Evolutionary conservation across 2,113 vertebrate species (phyloP).

Genomic region (Pluvialis apricaria): DNA sequence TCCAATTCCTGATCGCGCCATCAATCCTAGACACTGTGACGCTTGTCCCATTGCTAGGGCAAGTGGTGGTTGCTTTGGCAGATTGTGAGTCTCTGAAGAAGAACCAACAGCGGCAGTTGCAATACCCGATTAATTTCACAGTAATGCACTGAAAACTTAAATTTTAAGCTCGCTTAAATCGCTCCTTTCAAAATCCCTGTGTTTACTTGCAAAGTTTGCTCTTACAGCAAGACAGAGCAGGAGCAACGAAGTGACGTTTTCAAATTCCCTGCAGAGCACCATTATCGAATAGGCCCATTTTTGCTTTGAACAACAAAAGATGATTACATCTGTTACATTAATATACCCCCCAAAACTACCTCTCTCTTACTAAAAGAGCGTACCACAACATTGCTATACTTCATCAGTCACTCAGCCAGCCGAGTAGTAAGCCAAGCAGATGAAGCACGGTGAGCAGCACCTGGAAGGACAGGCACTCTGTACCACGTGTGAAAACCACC

Average conservation of each 20-base stretch:
- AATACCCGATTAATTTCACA: accelerated
- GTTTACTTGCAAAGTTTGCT: neutral
- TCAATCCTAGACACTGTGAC: conserved; percentile 94
- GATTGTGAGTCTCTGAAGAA: conserved; percentile 92
- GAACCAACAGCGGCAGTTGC: neutral
- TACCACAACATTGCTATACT: accelerated
- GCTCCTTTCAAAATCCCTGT: neutral
- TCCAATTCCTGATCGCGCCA: conserved; percentile 94
- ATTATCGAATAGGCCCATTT: accelerated
- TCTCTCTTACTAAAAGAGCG: accelerated
- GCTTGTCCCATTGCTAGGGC: conserved; percentile 95
- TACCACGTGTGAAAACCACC: neutral
- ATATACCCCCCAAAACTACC: accelerated
- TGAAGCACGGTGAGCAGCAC: accelerated
- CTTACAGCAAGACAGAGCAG: neutral
- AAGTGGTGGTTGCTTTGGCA: conserved; percentile 98
- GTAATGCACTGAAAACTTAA: accelerated
- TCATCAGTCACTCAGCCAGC: accelerated
- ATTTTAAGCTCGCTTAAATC: neutral
- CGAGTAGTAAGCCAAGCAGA: too few species aligned
- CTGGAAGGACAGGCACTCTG: too few species aligned
- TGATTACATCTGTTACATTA: accelerated
- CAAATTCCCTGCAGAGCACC: accelerated
- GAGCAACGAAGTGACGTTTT: neutral
- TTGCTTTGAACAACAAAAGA: neutral